These are phyloP conservation scores for Notothenia rossii DNA, from an alignment of 2,113 vertebrate species.

Conservation along the genomic window DNA sequence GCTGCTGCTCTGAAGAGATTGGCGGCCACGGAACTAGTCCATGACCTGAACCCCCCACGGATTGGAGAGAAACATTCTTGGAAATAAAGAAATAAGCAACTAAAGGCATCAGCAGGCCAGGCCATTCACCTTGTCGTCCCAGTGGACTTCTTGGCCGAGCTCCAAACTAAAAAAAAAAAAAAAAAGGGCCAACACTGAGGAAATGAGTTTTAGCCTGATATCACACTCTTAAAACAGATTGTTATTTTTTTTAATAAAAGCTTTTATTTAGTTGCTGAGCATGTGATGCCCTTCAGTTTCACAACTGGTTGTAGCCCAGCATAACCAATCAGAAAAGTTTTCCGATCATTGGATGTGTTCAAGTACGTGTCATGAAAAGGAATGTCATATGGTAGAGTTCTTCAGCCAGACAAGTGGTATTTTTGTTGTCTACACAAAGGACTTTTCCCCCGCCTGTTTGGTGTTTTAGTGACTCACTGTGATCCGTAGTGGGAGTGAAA, in stretches of 20 bases:
- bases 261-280: constrained; percentile 50
- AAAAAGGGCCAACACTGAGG: constrained; percentile 32
- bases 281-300: constrained; percentile 18
- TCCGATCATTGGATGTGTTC: neutral
- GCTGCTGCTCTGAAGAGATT: constrained; percentile 50
- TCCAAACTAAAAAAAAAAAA: constrained; percentile 24
- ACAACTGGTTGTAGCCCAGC: constrained; percentile 7
- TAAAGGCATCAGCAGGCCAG: constrained; percentile 42
- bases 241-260: constrained; percentile 5
- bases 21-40: constrained; percentile 36
- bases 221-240: constrained; percentile 23
- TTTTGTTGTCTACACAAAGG: neutral
- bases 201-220: constrained; percentile 66
- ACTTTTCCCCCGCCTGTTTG: neutral
- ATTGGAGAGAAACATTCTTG: constrained; percentile 59
- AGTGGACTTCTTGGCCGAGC: constrained; percentile 41
- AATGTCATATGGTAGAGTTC: neutral
- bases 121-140: constrained; percentile 59
- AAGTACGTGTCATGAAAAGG: neutral
- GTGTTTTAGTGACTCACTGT: constrained; percentile 15
- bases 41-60: constrained; percentile 31
- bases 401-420: constrained; percentile 5
- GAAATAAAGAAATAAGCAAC: constrained; percentile 59
- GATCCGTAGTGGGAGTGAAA: constrained; percentile 3
- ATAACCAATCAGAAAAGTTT: constrained; percentile 7